phyloP scores from a whole-genome alignment of 2,888 invertebrate genomes.

The Anagyrus pseudococci region DNA sequence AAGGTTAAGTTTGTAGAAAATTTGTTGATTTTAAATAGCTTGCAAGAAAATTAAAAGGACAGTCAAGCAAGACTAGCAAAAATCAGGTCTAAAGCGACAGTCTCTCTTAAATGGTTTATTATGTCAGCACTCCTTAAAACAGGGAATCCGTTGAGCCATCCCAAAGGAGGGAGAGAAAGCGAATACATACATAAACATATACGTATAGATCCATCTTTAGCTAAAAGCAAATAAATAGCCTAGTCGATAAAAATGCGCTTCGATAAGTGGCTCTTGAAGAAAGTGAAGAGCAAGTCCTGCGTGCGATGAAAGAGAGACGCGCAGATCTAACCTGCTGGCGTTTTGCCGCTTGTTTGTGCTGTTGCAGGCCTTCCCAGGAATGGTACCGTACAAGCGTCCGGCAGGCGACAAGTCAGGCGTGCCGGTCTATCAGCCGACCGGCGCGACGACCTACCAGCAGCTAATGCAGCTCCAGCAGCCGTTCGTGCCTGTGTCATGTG shows the following conservation, averaged over 20 bases:
- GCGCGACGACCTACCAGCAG: conserved; percentile 91
- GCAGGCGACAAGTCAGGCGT: conserved; percentile 96
- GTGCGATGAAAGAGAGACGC: too few species aligned
- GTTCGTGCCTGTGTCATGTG: conserved; percentile 98
- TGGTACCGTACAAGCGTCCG: conserved; percentile 95
- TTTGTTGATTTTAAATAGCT: too few species aligned
- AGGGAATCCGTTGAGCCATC: conserved; percentile 21
- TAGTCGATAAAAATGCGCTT: too few species aligned
- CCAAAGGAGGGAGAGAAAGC: conserved; percentile 18
- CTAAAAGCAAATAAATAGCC: too few species aligned
- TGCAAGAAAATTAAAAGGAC: too few species aligned
- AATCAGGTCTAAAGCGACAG: conserved; percentile 19
- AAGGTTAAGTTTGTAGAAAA: too few species aligned
- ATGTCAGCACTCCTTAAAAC: conserved; percentile 24
- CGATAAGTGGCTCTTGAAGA: too few species aligned
- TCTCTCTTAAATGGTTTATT: conserved; percentile 21
- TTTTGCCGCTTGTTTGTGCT: conserved; percentile 44
- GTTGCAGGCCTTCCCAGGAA: conserved; percentile 88
- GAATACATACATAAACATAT: conserved; percentile 5
- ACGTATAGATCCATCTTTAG: too few species aligned
- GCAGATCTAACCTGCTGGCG: conserved; percentile 30
- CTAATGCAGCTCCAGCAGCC: conserved; percentile 94
- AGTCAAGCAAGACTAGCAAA: too few species aligned
- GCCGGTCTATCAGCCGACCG: conserved; percentile 90
- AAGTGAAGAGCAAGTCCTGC: too few species aligned